Percentiles rank a stretch among this genome's conserved stretches.
phyloP scores from a whole-genome alignment of 2,797 vertebrate genomes.

The Macroramphosus scolopax region DNA sequence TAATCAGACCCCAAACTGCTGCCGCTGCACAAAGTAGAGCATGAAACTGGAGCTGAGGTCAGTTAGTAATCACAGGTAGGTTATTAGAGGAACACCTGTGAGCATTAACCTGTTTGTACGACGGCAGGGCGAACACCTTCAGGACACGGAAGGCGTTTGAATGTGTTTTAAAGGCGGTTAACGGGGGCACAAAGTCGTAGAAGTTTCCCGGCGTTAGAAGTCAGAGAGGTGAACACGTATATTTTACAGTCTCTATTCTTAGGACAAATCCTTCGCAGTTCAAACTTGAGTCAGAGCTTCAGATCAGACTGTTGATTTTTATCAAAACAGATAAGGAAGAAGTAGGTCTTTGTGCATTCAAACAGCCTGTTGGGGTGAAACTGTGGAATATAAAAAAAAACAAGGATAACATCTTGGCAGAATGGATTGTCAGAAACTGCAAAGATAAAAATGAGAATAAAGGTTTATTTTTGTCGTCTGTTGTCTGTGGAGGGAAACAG shows the following conservation, averaged over 20 bases:
- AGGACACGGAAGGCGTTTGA: conserved; percentile 9
- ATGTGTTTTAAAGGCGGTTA: conserved; percentile 34
- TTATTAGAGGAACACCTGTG: conserved; percentile 51
- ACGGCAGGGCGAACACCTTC: conserved; percentile 14
- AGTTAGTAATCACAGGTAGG: conserved; percentile 57
- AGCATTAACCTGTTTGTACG: conserved; percentile 30
- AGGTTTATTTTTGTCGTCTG: conserved; percentile 4
- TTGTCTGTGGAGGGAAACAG: conserved; percentile 2
- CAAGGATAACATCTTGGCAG: conserved; percentile 20
- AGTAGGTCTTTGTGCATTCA: conserved; percentile 21
- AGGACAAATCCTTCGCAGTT: not conserved
- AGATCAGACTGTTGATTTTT: conserved; percentile 18
- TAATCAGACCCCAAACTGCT: conserved; percentile 56
- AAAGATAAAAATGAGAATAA: not conserved
- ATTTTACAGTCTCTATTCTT: not conserved
- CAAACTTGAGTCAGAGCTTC: conserved; percentile 12
- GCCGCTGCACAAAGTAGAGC: conserved; percentile 49
- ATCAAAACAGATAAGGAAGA: conserved; percentile 39
- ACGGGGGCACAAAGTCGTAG: not conserved
- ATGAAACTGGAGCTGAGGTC: conserved; percentile 34
- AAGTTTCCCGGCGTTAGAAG: conserved; percentile 8
- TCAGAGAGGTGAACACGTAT: conserved; percentile 3
- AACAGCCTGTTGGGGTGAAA: conserved; percentile 13
- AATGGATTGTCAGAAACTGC: conserved; percentile 25
- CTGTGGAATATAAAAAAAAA: not conserved